Evolutionary conservation across 2,888 invertebrate species (phyloP), one percentile per base, ranked within the genome.

Genomic region (Geotrupes spiniger): DNA sequence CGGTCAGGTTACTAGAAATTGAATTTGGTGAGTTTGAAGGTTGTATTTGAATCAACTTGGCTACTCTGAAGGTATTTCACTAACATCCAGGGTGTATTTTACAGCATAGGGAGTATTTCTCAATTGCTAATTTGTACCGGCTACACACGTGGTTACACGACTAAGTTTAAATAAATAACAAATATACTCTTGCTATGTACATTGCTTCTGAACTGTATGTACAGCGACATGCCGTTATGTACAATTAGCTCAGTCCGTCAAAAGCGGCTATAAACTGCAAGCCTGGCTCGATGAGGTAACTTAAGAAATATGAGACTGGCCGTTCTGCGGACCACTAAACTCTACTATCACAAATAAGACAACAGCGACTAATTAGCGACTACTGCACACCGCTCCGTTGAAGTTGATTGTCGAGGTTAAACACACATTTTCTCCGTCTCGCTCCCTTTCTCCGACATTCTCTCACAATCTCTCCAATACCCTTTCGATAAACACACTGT

Each of bases 331-430:
- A 38, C 40, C 42, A 44, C 41, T 44, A 46, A 46, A 50, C 39
- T 45, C 50, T 50, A 50, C 50, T 50, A 50, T 50, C 50, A 50
- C 50, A 50, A 50, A 50, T 50, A 50, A 50, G 45, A 49, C 49
- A 49, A 49, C 49, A 49, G 49, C 49, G 43, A 49, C 49, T 49
- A 49, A 27, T 27, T 43, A 49, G 50, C 50, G 46, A 50, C 50
- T 50, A 50, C 45, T 45, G 42, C 46, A 46, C 42, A 50, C 50
- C 50, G 40, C 45, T 50, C 50, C 45, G 50, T 42, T 50, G 45
- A 50, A 44, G 21, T 50, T 50, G 50, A 50, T 50, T 50, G 50
- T 50, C 50, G 50, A 45, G 46, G 50, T 50, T 50, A 37, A 12
- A 8, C 33, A 33, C 33, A n/a, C 33, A 3, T 9, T 33, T 8